Base-by-base conservation (phyloP, 2,113 vertebrate species). In the Poeciliopsis prolifica region DNA sequence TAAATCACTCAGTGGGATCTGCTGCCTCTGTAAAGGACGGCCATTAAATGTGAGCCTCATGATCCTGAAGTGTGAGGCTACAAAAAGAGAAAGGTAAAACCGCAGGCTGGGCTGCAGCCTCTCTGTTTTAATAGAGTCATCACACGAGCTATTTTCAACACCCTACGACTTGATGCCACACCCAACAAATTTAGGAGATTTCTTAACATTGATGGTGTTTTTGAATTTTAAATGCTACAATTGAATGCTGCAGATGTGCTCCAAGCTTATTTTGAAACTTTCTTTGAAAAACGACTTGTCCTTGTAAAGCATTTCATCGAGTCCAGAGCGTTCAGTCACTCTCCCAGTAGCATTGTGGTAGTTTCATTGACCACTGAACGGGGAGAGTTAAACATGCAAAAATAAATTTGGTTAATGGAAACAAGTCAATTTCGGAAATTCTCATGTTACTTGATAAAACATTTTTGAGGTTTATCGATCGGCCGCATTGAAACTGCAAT, bases 1-100 rank as follows among this genome's bases (percentile, higher is more conserved):
- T 51, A 86, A 80, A 68, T 86, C 68, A 70, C 40, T 67, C 72
- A 65, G 70, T 61, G 75, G 30, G 33, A 74, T 66, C 26, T 75
- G 72, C 28, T 77, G 40, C 61, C 48, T 73, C 76, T 76, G 72
- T 64, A 76, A 61, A 51, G 51, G 63, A 60, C 1, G 15, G 62
- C 28, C 19, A 61, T 86, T 78, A 89, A 89, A 86, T 70, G 70
- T 75, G 70, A 77, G 65, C 77, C 61, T 62, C 75, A 73, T 64
- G 65, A 87, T 68, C 77, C 68, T 60, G 72, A 6, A 40, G 37
- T 65, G 66, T 82, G 68, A 77, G 65, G 72, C 48, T 35, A 54
- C 82, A 48, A 58, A 58, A 42, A 51, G 62, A 66, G 54, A 61
- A 84, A 80, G 51, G 1, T 80, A 63, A 77, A 83, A 71, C 72